Conservation (phyloP, 2,113 vertebrate genomes). For the Typhlomys cinereus region DNA sequence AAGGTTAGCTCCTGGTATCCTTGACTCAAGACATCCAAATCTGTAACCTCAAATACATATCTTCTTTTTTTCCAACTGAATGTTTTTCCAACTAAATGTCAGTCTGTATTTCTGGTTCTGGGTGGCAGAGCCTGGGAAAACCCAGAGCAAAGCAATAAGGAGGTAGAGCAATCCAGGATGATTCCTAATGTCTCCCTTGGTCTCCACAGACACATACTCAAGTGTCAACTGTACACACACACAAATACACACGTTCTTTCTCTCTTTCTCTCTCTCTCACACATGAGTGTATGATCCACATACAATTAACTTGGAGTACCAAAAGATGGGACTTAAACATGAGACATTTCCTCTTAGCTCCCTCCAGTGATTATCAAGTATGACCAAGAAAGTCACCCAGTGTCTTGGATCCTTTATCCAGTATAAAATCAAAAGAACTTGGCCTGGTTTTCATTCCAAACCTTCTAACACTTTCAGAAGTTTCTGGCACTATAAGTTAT, state of each 20-base stretch:
- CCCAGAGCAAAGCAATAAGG: no score
- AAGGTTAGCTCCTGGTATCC: not conserved
- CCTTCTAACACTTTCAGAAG: not conserved
- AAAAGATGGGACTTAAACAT: not conserved
- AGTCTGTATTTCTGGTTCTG: not conserved
- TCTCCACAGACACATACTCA: no score
- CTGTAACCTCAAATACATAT: not conserved
- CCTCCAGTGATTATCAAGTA: not conserved
- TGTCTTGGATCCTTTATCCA: not conserved
- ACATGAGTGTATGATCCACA: not conserved
- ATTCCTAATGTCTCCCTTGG: no score
- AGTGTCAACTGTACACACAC: no score
- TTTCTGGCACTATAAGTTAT: not conserved
- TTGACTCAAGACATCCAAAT: not conserved
- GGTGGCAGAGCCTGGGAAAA: no score
- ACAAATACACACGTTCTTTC: no score
- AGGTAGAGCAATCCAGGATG: no score
- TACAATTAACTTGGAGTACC: not conserved
- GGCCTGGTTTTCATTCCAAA: not conserved
- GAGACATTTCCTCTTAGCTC: not conserved
- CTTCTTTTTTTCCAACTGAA: not conserved
- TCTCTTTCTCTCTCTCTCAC: no score
- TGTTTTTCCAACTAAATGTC: no score
- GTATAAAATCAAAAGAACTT: constrained; percentile 1
- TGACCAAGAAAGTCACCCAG: not conserved